Conservation (phyloP, 2,113 vertebrate species). For the Ahaetulla prasina region DNA sequence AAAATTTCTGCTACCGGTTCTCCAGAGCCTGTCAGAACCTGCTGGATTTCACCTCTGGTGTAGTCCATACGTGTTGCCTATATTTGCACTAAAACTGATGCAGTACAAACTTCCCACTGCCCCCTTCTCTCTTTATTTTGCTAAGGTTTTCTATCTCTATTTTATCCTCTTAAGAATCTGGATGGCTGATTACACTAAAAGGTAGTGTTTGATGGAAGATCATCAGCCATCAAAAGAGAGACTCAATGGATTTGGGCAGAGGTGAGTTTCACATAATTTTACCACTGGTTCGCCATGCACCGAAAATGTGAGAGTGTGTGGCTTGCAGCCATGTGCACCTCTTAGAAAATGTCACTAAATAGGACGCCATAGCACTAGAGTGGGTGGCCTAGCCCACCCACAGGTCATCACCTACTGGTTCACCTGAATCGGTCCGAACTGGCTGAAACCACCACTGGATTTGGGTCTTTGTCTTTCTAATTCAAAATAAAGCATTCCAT, state of each 20-base stretch:
- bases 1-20: too few species aligned
- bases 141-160: neutral
- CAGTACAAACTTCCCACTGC: neutral
- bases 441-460: neutral
- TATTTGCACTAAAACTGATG: neutral
- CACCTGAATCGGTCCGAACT: too few species aligned
- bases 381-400: too few species aligned
- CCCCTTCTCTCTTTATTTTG: neutral
- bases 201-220: neutral
- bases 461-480: neutral
- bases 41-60: too few species aligned
- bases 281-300: too few species aligned
- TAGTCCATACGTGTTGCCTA: neutral
- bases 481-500: neutral
- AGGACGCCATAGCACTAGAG: too few species aligned
- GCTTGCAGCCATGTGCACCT: too few species aligned
- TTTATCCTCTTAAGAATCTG: neutral
- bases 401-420: too few species aligned
- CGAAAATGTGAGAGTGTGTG: too few species aligned
- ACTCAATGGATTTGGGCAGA: neutral
- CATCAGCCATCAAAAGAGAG: neutral
- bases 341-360: too few species aligned
- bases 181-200: neutral
- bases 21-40: too few species aligned
- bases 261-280: too few species aligned